These are phyloP conservation scores for Phengaris arion DNA, from an alignment of 2,888 invertebrate species.

Conservation along the genomic window DNA sequence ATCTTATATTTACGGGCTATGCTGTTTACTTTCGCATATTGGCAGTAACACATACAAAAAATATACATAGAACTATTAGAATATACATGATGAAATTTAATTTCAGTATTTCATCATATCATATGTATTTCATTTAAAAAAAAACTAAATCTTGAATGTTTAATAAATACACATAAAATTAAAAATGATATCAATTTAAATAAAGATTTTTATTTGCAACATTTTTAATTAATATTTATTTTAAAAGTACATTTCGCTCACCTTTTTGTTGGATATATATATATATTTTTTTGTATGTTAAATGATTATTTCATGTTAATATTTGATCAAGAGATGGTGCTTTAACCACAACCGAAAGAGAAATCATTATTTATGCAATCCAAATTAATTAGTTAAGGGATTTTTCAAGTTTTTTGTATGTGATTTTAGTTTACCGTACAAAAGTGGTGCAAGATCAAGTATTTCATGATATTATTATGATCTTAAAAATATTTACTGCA, in stretches of 20 bases:
- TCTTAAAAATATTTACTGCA: conserved; percentile 67
- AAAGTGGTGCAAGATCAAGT: not conserved
- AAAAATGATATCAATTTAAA: no score
- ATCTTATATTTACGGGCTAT: conserved; percentile 77
- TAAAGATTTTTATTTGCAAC: no score
- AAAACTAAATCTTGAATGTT: no score
- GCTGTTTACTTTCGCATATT: conserved; percentile 77
- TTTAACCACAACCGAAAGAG: not conserved
- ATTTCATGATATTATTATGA: not conserved
- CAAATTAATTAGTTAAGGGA: not conserved
- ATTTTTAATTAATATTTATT: no score
- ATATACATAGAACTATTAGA: conserved; percentile 41
- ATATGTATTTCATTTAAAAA: no score
- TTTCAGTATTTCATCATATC: no score
- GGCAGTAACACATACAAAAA: conserved; percentile 56
- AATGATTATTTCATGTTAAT: no score
- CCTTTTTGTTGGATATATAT: no score
- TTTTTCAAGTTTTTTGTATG: conserved; percentile 6
- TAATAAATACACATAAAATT: no score
- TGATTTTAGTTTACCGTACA: not conserved
- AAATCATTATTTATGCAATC: not conserved
- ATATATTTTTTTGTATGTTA: no score
- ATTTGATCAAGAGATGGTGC: no score
- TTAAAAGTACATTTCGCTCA: no score
- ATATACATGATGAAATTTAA: not conserved